Percentiles rank a stretch among this genome's conserved stretches.
Evolutionary conservation across 2,113 vertebrate species (phyloP).

Genomic region (Rhegmatorhina hoffmannsi): DNA sequence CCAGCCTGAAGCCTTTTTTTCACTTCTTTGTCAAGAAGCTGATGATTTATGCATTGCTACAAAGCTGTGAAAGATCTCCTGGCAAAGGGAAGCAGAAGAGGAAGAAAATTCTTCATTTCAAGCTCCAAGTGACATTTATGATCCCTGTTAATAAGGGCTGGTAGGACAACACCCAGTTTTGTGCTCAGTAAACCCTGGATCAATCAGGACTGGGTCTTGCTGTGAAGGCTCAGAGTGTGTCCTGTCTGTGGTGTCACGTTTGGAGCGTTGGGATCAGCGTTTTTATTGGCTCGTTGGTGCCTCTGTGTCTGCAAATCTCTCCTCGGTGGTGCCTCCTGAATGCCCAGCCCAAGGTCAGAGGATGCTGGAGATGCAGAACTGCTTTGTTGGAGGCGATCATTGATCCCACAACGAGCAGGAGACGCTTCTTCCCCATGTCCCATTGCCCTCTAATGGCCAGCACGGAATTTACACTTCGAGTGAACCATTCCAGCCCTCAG

Average conservation of each 20-base stretch:
- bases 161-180: accelerated
- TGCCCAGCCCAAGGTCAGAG: slow-evolving; percentile 7
- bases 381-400: neutral
- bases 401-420: neutral
- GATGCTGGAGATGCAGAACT: neutral
- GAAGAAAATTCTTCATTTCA: neutral
- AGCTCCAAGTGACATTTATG: neutral
- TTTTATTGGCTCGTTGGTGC: slow-evolving; percentile 22
- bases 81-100: neutral
- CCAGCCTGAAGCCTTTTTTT: neutral
- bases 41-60: neutral
- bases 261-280: neutral
- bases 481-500: accelerated
- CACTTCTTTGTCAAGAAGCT: neutral
- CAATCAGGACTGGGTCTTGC: neutral
- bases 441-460: slow-evolving; percentile 25
- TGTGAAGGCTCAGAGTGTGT: neutral
- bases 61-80: neutral
- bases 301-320: slow-evolving; percentile 9
- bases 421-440: neutral
- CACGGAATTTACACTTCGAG: neutral
- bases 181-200: neutral
- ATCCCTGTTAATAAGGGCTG: neutral
- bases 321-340: neutral
- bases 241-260: neutral